Conservation (phyloP, 2,113 vertebrate genomes). For the Mustela nigripes region DNA sequence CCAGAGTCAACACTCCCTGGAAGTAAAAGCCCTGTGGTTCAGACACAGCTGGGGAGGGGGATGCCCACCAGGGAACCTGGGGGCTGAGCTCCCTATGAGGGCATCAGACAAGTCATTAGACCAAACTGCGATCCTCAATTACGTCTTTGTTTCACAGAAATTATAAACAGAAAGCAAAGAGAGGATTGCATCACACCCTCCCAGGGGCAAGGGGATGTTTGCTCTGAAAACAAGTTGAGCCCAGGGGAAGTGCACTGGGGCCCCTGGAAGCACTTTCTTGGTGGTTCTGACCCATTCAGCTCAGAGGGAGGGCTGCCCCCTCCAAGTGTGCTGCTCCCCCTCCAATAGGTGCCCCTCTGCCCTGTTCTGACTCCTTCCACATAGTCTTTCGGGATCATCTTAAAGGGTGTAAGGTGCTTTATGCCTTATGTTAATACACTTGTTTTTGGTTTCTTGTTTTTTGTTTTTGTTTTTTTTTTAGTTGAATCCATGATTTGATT, state of each 20-base stretch:
- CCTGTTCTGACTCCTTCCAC: neutral
- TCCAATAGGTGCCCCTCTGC: neutral
- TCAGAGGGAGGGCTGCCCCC: neutral
- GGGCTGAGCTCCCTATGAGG: too few relatives aligned
- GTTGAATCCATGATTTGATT: neutral
- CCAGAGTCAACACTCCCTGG: neutral
- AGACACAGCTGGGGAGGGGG: fast-evolving
- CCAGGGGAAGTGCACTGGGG: fast-evolving
- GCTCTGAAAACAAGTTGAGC: neutral
- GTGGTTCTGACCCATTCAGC: neutral
- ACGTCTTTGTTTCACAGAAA: neutral
- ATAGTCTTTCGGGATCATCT: neutral
- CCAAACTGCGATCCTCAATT: neutral
- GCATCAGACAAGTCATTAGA: neutral
- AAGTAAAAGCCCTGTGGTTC: neutral
- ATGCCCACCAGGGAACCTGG: too few relatives aligned
- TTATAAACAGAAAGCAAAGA: neutral
- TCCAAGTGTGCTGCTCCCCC: neutral
- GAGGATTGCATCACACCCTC: neutral
- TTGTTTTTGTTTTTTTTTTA: neutral
- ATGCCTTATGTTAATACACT: neutral
- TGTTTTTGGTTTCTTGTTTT: neutral
- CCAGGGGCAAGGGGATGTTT: neutral
- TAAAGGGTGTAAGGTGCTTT: neutral
- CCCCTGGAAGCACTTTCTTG: neutral